Conservation (phyloP, 2,888 invertebrate genomes). For the Griposia aprilina region DNA sequence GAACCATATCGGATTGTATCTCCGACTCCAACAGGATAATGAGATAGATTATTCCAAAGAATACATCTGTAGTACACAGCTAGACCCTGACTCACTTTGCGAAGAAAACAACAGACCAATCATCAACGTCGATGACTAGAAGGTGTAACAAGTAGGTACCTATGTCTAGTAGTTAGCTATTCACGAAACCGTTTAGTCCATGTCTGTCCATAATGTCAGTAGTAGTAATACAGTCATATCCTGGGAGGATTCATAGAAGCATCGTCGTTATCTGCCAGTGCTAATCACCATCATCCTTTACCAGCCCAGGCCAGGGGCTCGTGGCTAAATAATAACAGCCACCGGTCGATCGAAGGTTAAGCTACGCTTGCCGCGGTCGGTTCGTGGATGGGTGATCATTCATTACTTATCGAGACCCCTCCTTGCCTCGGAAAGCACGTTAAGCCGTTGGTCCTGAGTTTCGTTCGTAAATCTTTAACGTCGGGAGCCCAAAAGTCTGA, state of each 20-base stretch:
- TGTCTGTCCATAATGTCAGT: neutral
- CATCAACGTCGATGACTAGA: neutral
- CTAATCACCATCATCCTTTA: neutral
- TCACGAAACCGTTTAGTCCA: neutral
- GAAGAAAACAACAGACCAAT: neutral
- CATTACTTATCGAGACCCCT: no score
- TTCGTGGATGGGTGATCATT: no score
- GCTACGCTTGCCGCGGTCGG: no score
- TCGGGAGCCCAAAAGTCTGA: no score
- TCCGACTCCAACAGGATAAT: neutral
- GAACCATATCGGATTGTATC: neutral
- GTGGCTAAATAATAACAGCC: no score
- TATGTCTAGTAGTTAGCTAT: neutral
- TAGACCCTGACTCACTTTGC: conserved; percentile 18
- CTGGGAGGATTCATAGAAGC: neutral
- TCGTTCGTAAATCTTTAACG: no score
- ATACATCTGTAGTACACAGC: neutral
- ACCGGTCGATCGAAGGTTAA: no score
- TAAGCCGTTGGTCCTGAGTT: no score
- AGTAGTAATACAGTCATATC: neutral
- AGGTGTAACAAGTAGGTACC: neutral
- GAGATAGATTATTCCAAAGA: neutral
- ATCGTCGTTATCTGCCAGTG: neutral
- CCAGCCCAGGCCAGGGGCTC: no score
- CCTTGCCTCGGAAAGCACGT: no score